Percentiles rank a stretch among this genome's conserved stretches.
Conservation (phyloP, 2,888 invertebrate species). For the Meta bourneti region DNA sequence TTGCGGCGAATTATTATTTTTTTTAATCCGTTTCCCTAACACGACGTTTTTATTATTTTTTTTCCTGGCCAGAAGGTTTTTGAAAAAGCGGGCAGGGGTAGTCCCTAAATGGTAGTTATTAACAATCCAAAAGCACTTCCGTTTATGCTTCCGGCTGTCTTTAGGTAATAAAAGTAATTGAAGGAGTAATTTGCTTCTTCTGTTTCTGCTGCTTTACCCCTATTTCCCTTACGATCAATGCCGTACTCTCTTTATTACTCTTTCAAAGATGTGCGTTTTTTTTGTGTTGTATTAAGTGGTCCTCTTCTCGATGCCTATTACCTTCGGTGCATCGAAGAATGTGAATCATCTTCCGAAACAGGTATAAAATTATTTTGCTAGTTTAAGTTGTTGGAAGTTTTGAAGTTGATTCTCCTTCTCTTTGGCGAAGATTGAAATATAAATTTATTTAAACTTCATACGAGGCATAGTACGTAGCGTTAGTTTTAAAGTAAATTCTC, state of each 20-base stretch:
- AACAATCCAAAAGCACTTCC: conserved; percentile 21
- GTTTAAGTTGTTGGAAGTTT: no score
- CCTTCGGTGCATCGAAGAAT: no score
- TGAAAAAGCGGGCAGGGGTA: background rate
- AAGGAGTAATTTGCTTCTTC: conserved; percentile 26
- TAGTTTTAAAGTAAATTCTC: no score
- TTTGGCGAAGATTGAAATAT: no score
- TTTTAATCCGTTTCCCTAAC: background rate
- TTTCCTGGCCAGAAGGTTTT: background rate
- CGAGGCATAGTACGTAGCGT: no score
- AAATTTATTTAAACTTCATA: no score
- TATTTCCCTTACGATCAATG: background rate
- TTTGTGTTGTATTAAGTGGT: conserved; percentile 9
- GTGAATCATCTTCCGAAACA: no score
- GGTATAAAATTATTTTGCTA: no score
- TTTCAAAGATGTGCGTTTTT: conserved; percentile 4
- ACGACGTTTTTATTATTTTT: background rate
- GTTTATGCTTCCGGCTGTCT: conserved; percentile 37
- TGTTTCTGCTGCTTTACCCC: background rate
- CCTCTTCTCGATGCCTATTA: background rate
- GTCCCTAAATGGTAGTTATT: conserved; percentile 30
- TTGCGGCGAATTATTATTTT: background rate
- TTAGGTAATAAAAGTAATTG: conserved; percentile 59
- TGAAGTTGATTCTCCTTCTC: no score
- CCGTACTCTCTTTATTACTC: background rate